Base-by-base conservation (phyloP, 2,113 vertebrate genomes). In the Varanus salvator region DNA sequence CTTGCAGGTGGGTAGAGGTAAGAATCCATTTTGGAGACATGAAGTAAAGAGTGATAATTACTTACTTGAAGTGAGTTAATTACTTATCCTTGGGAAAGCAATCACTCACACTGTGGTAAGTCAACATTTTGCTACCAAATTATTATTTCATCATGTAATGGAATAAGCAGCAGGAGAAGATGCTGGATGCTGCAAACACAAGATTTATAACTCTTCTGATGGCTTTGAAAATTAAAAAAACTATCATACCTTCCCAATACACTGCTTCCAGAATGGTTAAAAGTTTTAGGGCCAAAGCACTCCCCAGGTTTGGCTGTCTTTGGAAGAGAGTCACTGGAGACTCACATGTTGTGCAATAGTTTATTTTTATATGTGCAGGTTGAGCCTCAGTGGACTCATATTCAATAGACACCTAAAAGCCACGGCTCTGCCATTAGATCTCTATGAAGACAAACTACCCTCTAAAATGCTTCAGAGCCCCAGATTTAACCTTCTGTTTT, bases 51-150 rank as follows among this genome's bases (percentile, higher is more conserved):
- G 84, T 12, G 0, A 1, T 86, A 90, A 89, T 93, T 92, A 90
- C 69, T 82, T 92, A 85, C 50, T 87, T 69, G 34, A 93, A 91
- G 87, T 38, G 64, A 93, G 95, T 90, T 92, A 93, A 95, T 90
- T 90, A 71, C 29, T 91, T 93, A 86, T 91, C 76, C 84, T 85
- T 93, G 84, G 86, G 92, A 93, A 92, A 75, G 21, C 29, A 38
- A 85, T 21, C 83, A 83, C 66, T 92, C 82, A 69, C 57, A 1
- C 44, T 87, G 85, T 72, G 3, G 2, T 80, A 91, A 77, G 71
- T 50, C 66, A 87, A 87, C 12, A 85, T 90, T 34, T 77, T 95
- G 76, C 69, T 90, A 82, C 31, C 76, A 50, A 52, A 34, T 83
- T 75, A 74, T 25, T 54, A 25, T 91, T 87, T 54, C 88, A 31